These are phyloP conservation scores for Maniola hyperantus DNA, from an alignment of 2,888 invertebrate genomes.

Conservation along the genomic window DNA sequence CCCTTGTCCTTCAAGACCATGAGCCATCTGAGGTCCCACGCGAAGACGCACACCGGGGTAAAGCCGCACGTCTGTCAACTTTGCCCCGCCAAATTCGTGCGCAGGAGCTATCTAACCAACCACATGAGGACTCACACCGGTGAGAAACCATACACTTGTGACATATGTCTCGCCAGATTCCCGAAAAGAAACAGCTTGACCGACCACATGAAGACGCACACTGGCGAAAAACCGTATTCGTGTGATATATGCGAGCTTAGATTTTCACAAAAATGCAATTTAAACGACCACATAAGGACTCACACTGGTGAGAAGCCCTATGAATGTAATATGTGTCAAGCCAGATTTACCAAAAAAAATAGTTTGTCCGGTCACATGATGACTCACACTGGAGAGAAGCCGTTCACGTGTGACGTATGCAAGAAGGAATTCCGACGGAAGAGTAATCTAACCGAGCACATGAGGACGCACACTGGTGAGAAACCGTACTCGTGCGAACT, in stretches of 20 bases:
- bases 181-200: neutral
- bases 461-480: neutral
- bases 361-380: conserved; percentile 1
- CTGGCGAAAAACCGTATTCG: neutral
- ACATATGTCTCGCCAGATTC: neutral
- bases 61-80: neutral
- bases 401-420: neutral
- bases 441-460: neutral
- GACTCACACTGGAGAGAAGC: neutral
- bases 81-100: neutral
- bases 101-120: neutral
- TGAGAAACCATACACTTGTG: neutral
- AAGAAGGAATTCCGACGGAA: neutral
- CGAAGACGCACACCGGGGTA: neutral
- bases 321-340: neutral
- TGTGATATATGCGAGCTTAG: neutral
- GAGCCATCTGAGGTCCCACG: neutral
- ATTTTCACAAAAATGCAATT: neutral
- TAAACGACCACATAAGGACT: neutral
- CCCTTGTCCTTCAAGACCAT: neutral
- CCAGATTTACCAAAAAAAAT: neutral
- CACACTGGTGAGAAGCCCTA: neutral
- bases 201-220: conserved; percentile 1
- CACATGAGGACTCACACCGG: conserved; percentile 1
- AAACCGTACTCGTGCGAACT: neutral